These are phyloP conservation scores for Chloropsis hardwickii DNA, from an alignment of 2,113 vertebrate species.

Conservation along the genomic window DNA sequence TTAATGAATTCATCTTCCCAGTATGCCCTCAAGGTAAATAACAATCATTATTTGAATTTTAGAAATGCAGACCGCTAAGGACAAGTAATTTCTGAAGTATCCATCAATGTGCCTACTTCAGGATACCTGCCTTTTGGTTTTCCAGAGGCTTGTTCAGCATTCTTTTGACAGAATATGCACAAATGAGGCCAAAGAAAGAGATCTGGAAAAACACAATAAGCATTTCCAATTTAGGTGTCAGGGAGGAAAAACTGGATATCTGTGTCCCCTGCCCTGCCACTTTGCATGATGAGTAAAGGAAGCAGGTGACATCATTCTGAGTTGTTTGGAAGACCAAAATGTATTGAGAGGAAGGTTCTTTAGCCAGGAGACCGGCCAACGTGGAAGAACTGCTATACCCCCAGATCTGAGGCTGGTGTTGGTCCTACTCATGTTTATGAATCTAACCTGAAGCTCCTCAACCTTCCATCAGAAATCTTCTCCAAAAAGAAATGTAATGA, in stretches of 20 bases:
- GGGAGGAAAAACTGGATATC: neutral
- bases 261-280: neutral
- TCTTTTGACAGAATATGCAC: neutral
- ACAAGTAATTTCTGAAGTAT: conserved; percentile 6
- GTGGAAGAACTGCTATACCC: neutral
- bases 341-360: neutral
- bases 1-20: conserved; percentile 39
- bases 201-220: neutral
- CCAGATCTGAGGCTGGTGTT: accelerated
- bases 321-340: neutral
- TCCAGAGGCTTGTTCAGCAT: neutral
- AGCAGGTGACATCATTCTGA: neutral
- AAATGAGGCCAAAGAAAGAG: neutral
- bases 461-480: neutral
- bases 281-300: neutral
- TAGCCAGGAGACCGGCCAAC: neutral
- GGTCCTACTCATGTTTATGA: neutral
- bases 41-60: conserved; percentile 15
- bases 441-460: neutral
- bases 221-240: neutral
- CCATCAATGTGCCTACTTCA: neutral
- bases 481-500: neutral
- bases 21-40: neutral
- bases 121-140: neutral
- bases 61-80: neutral